Evolutionary conservation across 2,888 invertebrate species (phyloP).

Genomic region (Bruchidius siliquastri): DNA sequence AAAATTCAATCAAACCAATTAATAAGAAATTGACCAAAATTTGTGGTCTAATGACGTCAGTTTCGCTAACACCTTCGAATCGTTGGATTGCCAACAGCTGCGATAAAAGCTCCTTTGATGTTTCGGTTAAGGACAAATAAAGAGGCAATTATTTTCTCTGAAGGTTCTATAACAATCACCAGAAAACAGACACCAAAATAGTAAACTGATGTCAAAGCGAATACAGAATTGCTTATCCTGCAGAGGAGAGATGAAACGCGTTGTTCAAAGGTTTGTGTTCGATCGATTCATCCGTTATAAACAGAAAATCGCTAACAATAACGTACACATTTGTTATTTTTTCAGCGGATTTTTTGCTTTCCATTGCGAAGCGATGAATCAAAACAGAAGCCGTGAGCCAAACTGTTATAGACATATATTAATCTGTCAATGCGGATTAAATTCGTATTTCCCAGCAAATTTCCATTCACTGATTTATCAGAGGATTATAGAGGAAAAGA

Average conservation of each 20-base stretch:
- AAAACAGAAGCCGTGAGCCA: background rate
- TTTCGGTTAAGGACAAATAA: too few relatives aligned
- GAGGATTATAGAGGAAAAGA: background rate
- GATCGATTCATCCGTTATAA: background rate
- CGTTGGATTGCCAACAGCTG: too few relatives aligned
- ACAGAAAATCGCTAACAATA: background rate
- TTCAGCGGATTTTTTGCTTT: background rate
- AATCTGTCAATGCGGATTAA: background rate
- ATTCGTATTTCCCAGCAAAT: background rate
- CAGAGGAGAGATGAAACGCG: background rate
- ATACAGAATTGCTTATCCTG: too few relatives aligned
- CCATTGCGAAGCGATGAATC: background rate
- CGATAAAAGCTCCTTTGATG: too few relatives aligned
- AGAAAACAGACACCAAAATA: too few relatives aligned
- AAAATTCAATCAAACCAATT: too few relatives aligned
- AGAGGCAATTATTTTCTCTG: too few relatives aligned
- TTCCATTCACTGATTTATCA: background rate
- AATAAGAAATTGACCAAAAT: too few relatives aligned
- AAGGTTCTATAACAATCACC: too few relatives aligned
- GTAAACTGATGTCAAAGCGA: too few relatives aligned
- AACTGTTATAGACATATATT: background rate
- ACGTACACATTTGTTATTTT: background rate
- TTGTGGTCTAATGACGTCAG: too few relatives aligned
- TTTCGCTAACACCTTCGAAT: too few relatives aligned
- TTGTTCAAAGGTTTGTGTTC: background rate